Evolutionary conservation across 2,888 invertebrate genomes (phyloP).

Genomic region (Antheraea assamensis): DNA sequence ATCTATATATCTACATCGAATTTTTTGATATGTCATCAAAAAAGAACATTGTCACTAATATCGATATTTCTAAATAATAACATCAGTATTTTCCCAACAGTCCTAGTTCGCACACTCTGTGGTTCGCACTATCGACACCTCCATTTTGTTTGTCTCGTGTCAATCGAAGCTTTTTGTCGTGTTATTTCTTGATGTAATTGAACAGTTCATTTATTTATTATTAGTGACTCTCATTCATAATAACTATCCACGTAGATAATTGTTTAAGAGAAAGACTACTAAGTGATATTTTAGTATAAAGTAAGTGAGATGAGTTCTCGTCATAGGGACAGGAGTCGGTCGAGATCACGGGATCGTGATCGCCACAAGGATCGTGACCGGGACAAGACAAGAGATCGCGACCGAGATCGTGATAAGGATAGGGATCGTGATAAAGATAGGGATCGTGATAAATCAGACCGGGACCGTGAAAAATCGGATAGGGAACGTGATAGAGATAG

Average conservation of each 20-base stretch:
- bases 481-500: constrained; percentile 52
- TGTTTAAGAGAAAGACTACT: not conserved
- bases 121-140: not conserved
- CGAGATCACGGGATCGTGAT: constrained; percentile 64
- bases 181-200: not conserved
- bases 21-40: no score
- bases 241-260: not conserved
- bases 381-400: constrained; percentile 59
- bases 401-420: constrained; percentile 60
- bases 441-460: constrained; percentile 44
- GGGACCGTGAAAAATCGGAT: constrained; percentile 46
- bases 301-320: constrained; percentile 75
- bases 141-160: constrained; percentile 25
- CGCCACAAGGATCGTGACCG: constrained; percentile 59
- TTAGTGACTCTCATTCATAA: not conserved
- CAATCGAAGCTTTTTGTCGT: not conserved
- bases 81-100: not conserved
- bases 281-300: not conserved
- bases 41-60: no score
- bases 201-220: not conserved
- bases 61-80: no score
- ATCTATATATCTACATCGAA: no score
- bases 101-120: not conserved
- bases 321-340: constrained; percentile 78
- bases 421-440: constrained; percentile 51